Evolutionary conservation across 1,140 invertebrate species (phyloP), one percentile per base, ranked within the genome.

Genomic region (Planococcus citri): DNA sequence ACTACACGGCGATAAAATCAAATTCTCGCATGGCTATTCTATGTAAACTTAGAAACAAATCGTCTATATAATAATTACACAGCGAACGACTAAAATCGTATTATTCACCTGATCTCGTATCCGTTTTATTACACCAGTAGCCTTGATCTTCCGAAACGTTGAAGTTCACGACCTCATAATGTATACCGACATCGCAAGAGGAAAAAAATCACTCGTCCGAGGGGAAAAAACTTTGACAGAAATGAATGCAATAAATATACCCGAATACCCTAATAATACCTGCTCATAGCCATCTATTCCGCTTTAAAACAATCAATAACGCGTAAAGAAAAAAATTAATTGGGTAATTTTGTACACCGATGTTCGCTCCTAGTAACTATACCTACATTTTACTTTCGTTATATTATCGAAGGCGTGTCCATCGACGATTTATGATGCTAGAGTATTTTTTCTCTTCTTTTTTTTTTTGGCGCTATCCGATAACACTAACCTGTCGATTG

Each of bases 241-340:
- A 33, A 33, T 33, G 29, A 33, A 33, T 12, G 29, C 12, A 33
- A 33, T 33, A 33, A 33, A 33, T 33, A 33, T 33, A 33, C 29
- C 29, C 29, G 12, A 33, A 12, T 12, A 6, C 29, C n/a, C n/a
- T n/a, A n/a, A n/a, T 33, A 33, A 6, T 33, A 33, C 29, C 29
- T 12, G 3, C 29, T 33, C 29, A 33, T 33, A 12, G 41, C n/a
- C 6, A 37, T 37, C 14, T 51, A 3, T 14, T 51, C 17, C 17
- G 41, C 17, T 51, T 17, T 20, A 20, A 51, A 51, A 51, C 41
- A 51, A 51, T 9, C 41, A 51, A 51, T 20, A 51, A 51, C 41
- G 41, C 41, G 41, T 51, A 20, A 51, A n/a, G n/a, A n/a, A n/a
- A 51, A 51, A 51, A 51, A 51, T 51, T 51, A 51, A 51, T 51